Percentiles rank a stretch among this genome's conserved stretches.
phyloP scores from a whole-genome alignment of 23 tunicate genomes.

The Halocynthia aurantium region DNA sequence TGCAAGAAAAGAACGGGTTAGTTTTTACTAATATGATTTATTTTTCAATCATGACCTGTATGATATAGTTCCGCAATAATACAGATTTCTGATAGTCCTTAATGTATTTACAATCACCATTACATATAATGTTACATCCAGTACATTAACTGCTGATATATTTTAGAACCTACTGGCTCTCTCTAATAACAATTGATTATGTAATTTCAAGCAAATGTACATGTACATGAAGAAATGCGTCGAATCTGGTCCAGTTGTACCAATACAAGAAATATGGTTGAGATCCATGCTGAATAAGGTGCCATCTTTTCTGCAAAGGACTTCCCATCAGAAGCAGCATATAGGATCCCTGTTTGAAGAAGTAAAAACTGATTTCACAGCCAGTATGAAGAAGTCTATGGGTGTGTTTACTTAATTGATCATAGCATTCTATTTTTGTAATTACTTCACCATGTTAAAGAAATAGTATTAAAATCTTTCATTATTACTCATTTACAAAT shows the following conservation, averaged over 20 bases:
- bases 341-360: constrained; percentile 47
- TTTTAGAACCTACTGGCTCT: not conserved
- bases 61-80: no score
- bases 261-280: constrained; percentile 72
- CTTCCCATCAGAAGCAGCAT: constrained; percentile 36
- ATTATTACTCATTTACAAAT: not conserved
- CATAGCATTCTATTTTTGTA: no score
- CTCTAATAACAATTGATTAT: not conserved
- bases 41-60: not conserved
- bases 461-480: no score
- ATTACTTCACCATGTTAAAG: no score
- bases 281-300: constrained; percentile 57
- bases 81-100: no score
- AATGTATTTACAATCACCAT: no score
- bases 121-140: no score
- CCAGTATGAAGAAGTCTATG: constrained; percentile 83
- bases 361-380: constrained; percentile 61
- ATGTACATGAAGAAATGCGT: constrained; percentile 95
- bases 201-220: constrained; percentile 73
- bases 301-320: constrained; percentile 51
- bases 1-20: constrained; percentile 73
- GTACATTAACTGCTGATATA: no score
- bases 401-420: constrained; percentile 33
- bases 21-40: constrained; percentile 16
- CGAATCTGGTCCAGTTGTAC: constrained; percentile 86